These are phyloP conservation scores for Rhopilema esculentum DNA, from an alignment of 30 jellyfish, hydroid and myxozoan species.

Conservation along the genomic window DNA sequence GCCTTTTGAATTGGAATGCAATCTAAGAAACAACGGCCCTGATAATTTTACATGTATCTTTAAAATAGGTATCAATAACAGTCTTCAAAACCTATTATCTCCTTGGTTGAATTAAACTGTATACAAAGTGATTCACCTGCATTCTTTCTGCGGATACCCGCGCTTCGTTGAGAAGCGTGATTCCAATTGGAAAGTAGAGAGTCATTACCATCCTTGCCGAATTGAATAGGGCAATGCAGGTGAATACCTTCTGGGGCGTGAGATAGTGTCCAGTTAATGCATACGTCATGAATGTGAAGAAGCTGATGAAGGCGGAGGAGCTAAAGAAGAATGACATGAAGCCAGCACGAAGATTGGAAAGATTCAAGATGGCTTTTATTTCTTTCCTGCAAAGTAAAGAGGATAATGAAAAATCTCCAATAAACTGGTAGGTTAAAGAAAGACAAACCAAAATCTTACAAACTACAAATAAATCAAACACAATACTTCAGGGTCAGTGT, in stretches of 20 bases:
- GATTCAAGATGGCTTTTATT: conserved; percentile 71
- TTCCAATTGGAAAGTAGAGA: conserved; percentile 85
- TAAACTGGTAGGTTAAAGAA: background rate
- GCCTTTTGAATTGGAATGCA: too few relatives aligned
- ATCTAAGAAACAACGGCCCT: too few relatives aligned
- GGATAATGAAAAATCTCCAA: background rate
- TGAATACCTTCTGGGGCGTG: conserved; percentile 89
- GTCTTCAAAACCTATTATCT: background rate
- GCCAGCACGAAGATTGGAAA: conserved; percentile 77
- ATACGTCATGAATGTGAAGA: conserved; percentile 85
- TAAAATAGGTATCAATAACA: background rate
- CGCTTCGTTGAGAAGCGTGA: conserved; percentile 86
- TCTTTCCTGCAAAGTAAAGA: conserved; percentile 68
- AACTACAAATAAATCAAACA: background rate
- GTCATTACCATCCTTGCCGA: conserved; percentile 76
- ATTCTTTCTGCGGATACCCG: conserved; percentile 79
- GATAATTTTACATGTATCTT: background rate
- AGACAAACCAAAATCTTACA: background rate
- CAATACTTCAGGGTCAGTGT: background rate
- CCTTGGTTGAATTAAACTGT: too few relatives aligned
- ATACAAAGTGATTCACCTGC: conserved; percentile 60
- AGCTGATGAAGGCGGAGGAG: conserved; percentile 77
- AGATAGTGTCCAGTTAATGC: conserved; percentile 78
- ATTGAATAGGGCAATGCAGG: conserved; percentile 80
- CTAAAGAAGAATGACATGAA: conserved; percentile 97